Percentiles rank a stretch among this genome's conserved stretches.
Evolutionary conservation across 1,140 invertebrate species (phyloP).

Genomic region (Colletes latitarsis): DNA sequence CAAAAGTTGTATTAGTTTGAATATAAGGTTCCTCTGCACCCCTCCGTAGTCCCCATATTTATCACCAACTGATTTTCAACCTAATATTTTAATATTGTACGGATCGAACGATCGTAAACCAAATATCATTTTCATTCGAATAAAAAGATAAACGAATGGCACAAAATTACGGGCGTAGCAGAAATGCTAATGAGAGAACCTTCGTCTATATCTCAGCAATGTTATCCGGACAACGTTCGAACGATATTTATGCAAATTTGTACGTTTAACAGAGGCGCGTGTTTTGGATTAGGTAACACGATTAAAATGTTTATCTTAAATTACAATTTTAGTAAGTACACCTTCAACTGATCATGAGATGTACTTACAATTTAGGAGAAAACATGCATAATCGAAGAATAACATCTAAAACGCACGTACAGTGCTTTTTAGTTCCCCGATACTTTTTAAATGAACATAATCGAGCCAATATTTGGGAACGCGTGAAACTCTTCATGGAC

Average conservation of each 20-base stretch:
- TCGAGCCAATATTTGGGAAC: constrained; percentile 84
- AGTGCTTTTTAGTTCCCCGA: constrained; percentile 83
- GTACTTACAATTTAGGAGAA: constrained; percentile 83
- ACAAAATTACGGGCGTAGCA: constrained; percentile 72
- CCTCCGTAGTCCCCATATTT: no score
- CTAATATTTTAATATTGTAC: no score
- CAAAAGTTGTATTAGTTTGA: no score
- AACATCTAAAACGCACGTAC: constrained; percentile 81
- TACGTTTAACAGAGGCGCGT: constrained; percentile 71
- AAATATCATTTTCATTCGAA: no score
- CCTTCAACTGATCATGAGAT: background rate
- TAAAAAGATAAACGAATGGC: constrained; percentile 71
- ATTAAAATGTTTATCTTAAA: background rate
- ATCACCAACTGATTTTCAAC: no score
- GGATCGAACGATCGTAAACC: no score
- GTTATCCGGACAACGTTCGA: constrained; percentile 63
- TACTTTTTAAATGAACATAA: constrained; percentile 84
- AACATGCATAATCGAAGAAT: constrained; percentile 83
- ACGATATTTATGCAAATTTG: constrained; percentile 77
- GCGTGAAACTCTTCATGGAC: constrained; percentile 83
- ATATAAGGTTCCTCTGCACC: no score
- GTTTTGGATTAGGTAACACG: constrained; percentile 74
- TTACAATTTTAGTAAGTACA: background rate
- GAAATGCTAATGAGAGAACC: constrained; percentile 70
- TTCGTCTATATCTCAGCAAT: constrained; percentile 60